Conservation (phyloP, 1,140 invertebrate species). For the Diorhabda elongata region DNA sequence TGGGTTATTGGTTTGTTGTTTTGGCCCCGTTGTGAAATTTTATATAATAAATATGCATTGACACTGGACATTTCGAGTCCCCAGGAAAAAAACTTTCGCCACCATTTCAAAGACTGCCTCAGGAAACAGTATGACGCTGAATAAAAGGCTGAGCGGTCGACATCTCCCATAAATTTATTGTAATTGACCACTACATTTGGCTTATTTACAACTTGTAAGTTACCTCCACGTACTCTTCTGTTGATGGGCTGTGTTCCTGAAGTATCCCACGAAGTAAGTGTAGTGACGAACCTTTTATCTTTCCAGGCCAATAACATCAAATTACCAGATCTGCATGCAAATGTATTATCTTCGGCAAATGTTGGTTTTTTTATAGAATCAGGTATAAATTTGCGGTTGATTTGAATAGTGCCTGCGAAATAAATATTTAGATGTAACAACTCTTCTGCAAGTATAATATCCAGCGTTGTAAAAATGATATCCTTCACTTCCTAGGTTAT, state of each 20-base stretch:
- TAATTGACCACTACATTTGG: slow-evolving; percentile 21
- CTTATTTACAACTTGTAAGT: slow-evolving; percentile 21
- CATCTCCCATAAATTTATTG: slow-evolving; percentile 34
- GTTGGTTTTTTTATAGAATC: too few relatives aligned
- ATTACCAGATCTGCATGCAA: slow-evolving; percentile 13
- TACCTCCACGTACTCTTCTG: slow-evolving; percentile 9
- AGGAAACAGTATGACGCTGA: slow-evolving; percentile 36
- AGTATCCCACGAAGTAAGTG: slow-evolving; percentile 14
- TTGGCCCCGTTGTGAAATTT: too few relatives aligned
- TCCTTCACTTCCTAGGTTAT: too few relatives aligned
- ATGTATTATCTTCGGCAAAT: slow-evolving; percentile 7
- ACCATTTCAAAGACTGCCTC: neutral
- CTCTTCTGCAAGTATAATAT: too few relatives aligned
- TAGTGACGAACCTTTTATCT: slow-evolving; percentile 20
- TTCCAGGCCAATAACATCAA: slow-evolving; percentile 18
- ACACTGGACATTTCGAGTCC: too few relatives aligned
- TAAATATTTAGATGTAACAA: too few relatives aligned
- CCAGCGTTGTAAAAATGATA: too few relatives aligned
- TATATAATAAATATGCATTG: too few relatives aligned
- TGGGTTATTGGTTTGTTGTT: neutral
- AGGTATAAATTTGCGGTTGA: too few relatives aligned
- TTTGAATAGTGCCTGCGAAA: too few relatives aligned
- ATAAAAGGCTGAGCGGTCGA: slow-evolving; percentile 41
- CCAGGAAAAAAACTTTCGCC: too few relatives aligned
- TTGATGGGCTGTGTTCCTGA: neutral